phyloP scores from a whole-genome alignment of 30 jellyfish, hydroid and myxozoan genomes.

The Rhopilema esculentum region DNA sequence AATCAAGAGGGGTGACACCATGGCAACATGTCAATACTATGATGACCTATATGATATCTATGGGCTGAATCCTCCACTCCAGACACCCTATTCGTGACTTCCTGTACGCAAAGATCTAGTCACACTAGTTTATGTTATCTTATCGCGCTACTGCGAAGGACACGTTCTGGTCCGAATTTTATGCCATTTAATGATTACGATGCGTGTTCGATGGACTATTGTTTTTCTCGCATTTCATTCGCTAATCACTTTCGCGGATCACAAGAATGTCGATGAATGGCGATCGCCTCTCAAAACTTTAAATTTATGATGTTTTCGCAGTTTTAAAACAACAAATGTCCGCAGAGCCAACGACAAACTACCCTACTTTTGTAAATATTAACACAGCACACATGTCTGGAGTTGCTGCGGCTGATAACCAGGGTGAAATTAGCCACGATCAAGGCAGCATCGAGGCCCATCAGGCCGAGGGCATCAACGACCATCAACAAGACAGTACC shows the following conservation, averaged over 20 bases:
- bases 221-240: constrained; percentile 35
- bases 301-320: neutral
- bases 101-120: no score
- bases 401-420: constrained; percentile 19
- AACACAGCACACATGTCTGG: constrained; percentile 51
- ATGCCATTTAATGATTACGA: neutral
- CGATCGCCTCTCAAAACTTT: constrained; percentile 25
- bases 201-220: constrained; percentile 44
- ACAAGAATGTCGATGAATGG: constrained; percentile 50
- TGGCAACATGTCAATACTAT: constrained; percentile 66
- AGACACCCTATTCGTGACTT: constrained; percentile 55
- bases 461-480: constrained; percentile 39
- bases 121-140: no score
- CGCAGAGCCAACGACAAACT: constrained; percentile 25
- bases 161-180: constrained; percentile 37
- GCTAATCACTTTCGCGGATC: constrained; percentile 76
- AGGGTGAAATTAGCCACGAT: constrained; percentile 6
- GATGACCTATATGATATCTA: constrained; percentile 61
- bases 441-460: constrained; percentile 37
- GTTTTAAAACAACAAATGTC: constrained; percentile 38
- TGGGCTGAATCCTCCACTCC: constrained; percentile 69
- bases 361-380: constrained; percentile 55
- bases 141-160: constrained; percentile 63
- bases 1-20: constrained; percentile 56
- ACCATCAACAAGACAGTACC: constrained; percentile 43